Evolutionary conservation across 2,113 vertebrate species (phyloP).

Genomic region (Lagenorhynchus albirostris): DNA sequence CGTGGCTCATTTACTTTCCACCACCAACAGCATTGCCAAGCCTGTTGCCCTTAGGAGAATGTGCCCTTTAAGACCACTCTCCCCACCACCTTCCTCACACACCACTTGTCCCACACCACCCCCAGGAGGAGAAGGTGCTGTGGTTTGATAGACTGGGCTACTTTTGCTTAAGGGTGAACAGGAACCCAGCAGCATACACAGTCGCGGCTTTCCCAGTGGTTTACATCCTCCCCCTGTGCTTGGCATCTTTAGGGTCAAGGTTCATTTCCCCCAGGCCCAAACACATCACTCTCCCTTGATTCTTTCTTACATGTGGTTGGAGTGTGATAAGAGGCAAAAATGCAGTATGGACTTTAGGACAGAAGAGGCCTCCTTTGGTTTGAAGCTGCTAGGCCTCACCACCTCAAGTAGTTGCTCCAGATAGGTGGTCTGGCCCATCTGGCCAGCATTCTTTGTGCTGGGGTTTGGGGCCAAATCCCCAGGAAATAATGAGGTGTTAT

Average conservation of each 20-base stretch:
- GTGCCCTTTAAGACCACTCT: no score
- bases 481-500: constrained; percentile 23
- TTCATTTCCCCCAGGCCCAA: neutral
- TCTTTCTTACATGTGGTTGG: neutral
- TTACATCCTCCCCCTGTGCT: neutral
- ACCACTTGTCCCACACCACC: neutral
- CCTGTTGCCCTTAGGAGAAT: neutral
- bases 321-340: neutral
- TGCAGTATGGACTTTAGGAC: rapidly evolving
- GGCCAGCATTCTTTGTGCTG: neutral
- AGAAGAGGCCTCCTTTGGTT: neutral
- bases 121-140: neutral
- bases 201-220: neutral
- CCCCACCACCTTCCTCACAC: neutral
- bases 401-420: neutral
- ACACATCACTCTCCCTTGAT: neutral
- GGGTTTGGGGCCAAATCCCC: neutral
- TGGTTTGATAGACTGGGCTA: neutral
- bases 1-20: no score
- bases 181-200: neutral
- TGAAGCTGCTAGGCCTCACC: neutral
- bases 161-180: neutral
- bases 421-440: neutral
- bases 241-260: neutral
- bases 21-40: neutral